Evolutionary conservation across 35 echinoderm and acorn worm genomes (phyloP).

Genomic region (Lytechinus variegatus): DNA sequence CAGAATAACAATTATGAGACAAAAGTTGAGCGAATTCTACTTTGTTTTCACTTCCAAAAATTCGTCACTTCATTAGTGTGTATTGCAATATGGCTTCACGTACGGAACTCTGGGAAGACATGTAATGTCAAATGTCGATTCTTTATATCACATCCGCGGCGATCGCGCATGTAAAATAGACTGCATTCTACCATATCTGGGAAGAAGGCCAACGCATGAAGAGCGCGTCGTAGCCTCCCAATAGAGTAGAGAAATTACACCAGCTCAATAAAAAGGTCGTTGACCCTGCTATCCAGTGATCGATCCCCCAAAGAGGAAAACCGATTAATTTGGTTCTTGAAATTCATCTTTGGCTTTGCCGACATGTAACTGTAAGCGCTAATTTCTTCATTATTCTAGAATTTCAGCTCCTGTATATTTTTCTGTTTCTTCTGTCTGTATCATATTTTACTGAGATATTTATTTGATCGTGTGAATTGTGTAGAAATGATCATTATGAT

Average conservation of each 20-base stretch:
- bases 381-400: neutral
- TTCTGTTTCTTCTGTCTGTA: neutral
- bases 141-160: neutral
- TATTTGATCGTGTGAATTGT: neutral
- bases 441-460: neutral
- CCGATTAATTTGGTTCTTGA: neutral
- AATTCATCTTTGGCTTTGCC: constrained; percentile 24
- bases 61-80: constrained; percentile 39
- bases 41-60: constrained; percentile 23
- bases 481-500: neutral
- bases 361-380: neutral
- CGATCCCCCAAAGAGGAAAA: neutral
- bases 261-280: constrained; percentile 22
- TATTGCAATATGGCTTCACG: constrained; percentile 64
- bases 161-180: constrained; percentile 21
- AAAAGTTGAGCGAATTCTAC: constrained; percentile 25
- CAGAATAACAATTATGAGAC: constrained; percentile 46
- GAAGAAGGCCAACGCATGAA: neutral
- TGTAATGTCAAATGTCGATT: constrained; percentile 60
- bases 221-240: neutral
- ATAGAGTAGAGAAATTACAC: neutral
- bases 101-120: constrained; percentile 59
- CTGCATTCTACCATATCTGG: neutral
- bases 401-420: neutral
- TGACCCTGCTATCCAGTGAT: neutral